Percentiles rank a stretch among this genome's conserved stretches.
phyloP scores from a whole-genome alignment of 2,888 invertebrate species.

The Caradrina kadenii region DNA sequence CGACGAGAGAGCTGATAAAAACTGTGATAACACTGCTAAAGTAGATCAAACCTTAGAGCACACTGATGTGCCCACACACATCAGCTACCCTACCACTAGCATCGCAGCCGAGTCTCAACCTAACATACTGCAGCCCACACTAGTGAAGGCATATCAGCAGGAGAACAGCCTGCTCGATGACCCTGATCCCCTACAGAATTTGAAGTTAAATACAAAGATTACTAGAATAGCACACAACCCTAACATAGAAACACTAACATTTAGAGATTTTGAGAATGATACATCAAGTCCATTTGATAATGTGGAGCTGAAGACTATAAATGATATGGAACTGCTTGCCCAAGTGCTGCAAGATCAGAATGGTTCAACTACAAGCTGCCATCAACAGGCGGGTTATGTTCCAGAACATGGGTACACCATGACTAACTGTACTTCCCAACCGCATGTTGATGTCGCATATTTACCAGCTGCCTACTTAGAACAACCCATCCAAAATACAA shows the following conservation, averaged over 20 bases:
- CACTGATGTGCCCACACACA: slow-evolving; percentile 67
- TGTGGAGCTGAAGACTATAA: slow-evolving; percentile 97
- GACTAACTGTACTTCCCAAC: slow-evolving; percentile 81
- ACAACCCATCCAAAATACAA: slow-evolving; percentile 78
- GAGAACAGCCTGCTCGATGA: slow-evolving; percentile 84
- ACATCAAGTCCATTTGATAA: slow-evolving; percentile 98
- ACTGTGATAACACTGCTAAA: slow-evolving; percentile 77
- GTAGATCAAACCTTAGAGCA: slow-evolving; percentile 71
- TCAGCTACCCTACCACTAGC: slow-evolving; percentile 69
- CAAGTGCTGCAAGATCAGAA: slow-evolving; percentile 92
- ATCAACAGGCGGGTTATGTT: slow-evolving; percentile 69
- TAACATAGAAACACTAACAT: slow-evolving; percentile 85
- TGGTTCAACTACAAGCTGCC: slow-evolving; percentile 75
- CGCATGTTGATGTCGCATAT: slow-evolving; percentile 80
- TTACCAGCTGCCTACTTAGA: slow-evolving; percentile 83
- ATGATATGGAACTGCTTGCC: slow-evolving; percentile 97
- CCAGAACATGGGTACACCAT: slow-evolving; percentile 75
- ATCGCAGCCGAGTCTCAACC: slow-evolving; percentile 74
- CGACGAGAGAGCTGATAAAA: slow-evolving; percentile 84
- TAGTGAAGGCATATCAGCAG: slow-evolving; percentile 80
- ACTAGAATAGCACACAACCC: slow-evolving; percentile 77
- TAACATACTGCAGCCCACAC: slow-evolving; percentile 86
- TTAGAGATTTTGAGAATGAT: slow-evolving; percentile 97
- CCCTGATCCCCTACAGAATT: slow-evolving; percentile 84
- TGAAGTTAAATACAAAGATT: slow-evolving; percentile 80